Percentiles rank a stretch among this genome's conserved stretches.
phyloP scores from a whole-genome alignment of 2,113 vertebrate species.

The Geococcyx californianus region DNA sequence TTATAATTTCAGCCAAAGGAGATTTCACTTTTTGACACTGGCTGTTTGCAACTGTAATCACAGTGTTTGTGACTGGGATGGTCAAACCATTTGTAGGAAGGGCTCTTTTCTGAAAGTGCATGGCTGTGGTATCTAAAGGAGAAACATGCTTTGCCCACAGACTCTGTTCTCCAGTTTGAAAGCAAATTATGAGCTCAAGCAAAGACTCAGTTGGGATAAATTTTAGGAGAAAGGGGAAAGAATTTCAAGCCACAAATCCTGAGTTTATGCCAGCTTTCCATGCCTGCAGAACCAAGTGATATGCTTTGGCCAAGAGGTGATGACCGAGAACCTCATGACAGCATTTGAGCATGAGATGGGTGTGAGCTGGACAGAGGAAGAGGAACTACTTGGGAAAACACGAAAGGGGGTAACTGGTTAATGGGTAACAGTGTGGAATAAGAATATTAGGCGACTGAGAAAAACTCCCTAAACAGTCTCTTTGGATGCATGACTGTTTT shows the following conservation, averaged over 20 bases:
- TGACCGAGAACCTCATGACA: not conserved
- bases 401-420: not conserved
- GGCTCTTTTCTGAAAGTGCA: not conserved
- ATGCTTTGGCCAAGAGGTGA: not conserved
- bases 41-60: fast-evolving
- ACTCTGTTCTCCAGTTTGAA: not conserved
- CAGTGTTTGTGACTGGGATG: not conserved
- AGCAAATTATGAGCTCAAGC: not conserved
- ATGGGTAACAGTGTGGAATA: not conserved
- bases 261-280: not conserved
- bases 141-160: not conserved
- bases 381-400: not conserved
- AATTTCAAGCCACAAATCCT: not conserved
- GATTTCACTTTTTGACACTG: not conserved
- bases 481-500: constrained; percentile 31
- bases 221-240: not conserved
- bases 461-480: not conserved
- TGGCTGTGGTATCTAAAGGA: not conserved
- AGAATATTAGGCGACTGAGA: not conserved
- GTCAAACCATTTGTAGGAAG: not conserved
- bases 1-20: not conserved
- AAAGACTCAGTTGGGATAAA: not conserved
- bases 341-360: not conserved
- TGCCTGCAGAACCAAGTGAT: not conserved
- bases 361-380: not conserved